phyloP scores from a whole-genome alignment of 2,797 vertebrate genomes.

The Heteromormyrus szaboi region DNA sequence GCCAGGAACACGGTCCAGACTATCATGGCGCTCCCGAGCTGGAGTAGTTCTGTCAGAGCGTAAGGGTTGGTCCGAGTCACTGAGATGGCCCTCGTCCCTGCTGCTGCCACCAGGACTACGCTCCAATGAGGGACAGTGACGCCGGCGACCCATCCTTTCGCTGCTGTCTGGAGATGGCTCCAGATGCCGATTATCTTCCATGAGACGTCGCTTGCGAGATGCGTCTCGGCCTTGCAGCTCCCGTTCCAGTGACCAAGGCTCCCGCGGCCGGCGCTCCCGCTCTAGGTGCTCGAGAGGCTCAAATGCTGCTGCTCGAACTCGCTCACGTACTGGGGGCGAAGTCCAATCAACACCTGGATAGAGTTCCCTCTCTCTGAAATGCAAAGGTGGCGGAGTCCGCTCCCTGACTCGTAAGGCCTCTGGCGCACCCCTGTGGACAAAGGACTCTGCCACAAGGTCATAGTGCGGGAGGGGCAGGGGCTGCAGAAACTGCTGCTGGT shows the following conservation, averaged over 20 bases:
- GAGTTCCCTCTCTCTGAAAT: slow-evolving; percentile 90
- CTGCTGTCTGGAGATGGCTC: slow-evolving; percentile 88
- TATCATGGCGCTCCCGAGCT: slow-evolving; percentile 67
- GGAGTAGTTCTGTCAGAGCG: slow-evolving; percentile 79
- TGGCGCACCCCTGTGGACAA: slow-evolving; percentile 81
- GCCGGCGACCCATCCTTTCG: slow-evolving; percentile 77
- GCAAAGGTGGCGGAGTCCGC: slow-evolving; percentile 83
- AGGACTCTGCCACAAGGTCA: slow-evolving; percentile 84
- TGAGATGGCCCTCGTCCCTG: slow-evolving; percentile 82
- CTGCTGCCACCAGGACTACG: slow-evolving; percentile 81
- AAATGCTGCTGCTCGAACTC: slow-evolving; percentile 79
- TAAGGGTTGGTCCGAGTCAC: slow-evolving; percentile 78
- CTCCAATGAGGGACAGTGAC: slow-evolving; percentile 71
- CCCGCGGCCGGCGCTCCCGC: slow-evolving; percentile 70
- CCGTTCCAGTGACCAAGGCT: slow-evolving; percentile 89
- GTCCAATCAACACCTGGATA: slow-evolving; percentile 87
- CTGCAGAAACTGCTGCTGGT: slow-evolving; percentile 92
- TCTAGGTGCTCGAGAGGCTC: slow-evolving; percentile 88
- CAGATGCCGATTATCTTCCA: slow-evolving; percentile 81
- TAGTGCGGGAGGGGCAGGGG: slow-evolving; percentile 87
- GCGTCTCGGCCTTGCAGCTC: slow-evolving; percentile 82
- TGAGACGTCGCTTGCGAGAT: slow-evolving; percentile 75
- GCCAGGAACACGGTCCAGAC: slow-evolving; percentile 69
- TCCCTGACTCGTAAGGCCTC: slow-evolving; percentile 88
- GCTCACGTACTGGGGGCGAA: slow-evolving; percentile 80